Evolutionary conservation across 2,888 invertebrate species (phyloP), one percentile per base, ranked within the genome.

Genomic region (Standfussiana lucernea): DNA sequence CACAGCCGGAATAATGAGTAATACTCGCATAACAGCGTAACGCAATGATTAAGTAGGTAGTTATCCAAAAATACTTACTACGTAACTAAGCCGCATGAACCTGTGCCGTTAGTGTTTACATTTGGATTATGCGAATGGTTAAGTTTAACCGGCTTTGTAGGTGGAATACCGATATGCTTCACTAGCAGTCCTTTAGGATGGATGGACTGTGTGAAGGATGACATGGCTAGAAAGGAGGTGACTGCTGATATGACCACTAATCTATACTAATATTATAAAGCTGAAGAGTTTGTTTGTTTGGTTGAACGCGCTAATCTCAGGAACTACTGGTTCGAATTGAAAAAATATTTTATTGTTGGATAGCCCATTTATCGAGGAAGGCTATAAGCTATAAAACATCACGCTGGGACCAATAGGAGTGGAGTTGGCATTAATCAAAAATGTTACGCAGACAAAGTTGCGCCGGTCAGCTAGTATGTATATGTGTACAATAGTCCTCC

Each of bases 41-140:
- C 42, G 62, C 72, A 40, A 53, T 65, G 59, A 74, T 80, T 18
- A 76, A 65, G 45, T 77, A 56, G 53, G 45, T 77, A 56, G 53
- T 65, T 77, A 82, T 75, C 64, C 76, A 70, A 80, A 81, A 80
- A 81, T 67, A 61, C 24, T n/a, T 50, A 5, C 8, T 42, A 69
- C 77, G 72, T 77, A 87, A 80, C 61, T 11, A 45, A 59, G 74
- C 56, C 59, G 69, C 21, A 35, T 73, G 50, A 37, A 82, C 71
- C 75, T 53, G 77, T 77, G 71, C 56, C 61, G 75, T 75, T 69
- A 45, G 2, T 50, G 56, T 70, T 86, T 67, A 79, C 53, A 53
- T 70, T 62, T 40, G 15, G 32, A 59, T 84, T 74, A 74, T 65
- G 68, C 24, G 72, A 59, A 75, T 71, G 21, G 40, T 68, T 37